Evolutionary conservation across 64 coral and sea anemone species (phyloP).

Genomic region (Pocillopora damicornis): DNA sequence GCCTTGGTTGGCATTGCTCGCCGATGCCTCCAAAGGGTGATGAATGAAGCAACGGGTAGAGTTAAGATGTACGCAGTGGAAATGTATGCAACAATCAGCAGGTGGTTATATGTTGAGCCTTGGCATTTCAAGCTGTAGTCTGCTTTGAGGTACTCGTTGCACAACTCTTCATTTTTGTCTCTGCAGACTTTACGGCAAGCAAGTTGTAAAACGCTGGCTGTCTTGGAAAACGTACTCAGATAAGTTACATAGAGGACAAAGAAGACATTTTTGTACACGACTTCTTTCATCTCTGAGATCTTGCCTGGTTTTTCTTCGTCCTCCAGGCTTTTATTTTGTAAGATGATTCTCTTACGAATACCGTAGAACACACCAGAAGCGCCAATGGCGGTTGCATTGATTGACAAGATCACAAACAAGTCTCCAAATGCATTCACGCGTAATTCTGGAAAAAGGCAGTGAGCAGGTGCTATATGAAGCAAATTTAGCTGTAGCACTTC

Average conservation of each 20-base stretch:
- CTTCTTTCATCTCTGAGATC: conserved; percentile 7
- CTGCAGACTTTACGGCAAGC: conserved; percentile 37
- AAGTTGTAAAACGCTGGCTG: conserved; percentile 11
- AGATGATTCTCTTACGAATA: not conserved
- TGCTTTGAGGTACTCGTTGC: conserved; percentile 11
- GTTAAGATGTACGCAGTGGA: not conserved
- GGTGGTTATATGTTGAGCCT: not conserved
- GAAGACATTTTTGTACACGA: conserved; percentile 21
- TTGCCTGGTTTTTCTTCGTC: not conserved
- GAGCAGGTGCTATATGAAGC: conserved; percentile 37
- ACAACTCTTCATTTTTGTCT: not conserved
- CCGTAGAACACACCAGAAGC: not conserved
- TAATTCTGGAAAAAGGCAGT: conserved; percentile 12
- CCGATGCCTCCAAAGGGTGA: conserved; percentile 18
- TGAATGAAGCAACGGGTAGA: not conserved
- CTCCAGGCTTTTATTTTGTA: not conserved
- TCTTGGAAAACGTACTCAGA: conserved; percentile 8
- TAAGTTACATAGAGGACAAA: conserved; percentile 25
- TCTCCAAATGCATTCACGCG: conserved; percentile 11
- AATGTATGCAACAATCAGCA: not conserved
- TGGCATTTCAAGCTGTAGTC: conserved; percentile 27
- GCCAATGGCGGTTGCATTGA: not conserved
- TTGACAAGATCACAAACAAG: conserved; percentile 20
- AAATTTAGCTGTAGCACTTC: conserved; percentile 41
- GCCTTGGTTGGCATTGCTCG: not conserved